Base-by-base conservation (phyloP, 2,888 invertebrate species). In the Cerastoderma edule region DNA sequence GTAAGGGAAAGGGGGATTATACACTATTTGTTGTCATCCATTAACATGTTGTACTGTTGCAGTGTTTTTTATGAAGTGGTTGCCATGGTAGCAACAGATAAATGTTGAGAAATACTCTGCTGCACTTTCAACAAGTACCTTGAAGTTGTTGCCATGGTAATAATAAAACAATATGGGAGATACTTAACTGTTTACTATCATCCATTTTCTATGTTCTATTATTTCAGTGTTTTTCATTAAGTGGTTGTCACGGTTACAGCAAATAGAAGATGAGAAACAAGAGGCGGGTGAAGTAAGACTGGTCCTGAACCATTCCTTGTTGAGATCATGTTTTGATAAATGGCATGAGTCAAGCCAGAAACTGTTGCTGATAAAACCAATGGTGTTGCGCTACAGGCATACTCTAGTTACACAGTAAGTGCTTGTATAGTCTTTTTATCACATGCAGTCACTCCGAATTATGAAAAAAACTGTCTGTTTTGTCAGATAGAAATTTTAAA, bases 171-270 rank as follows among this genome's bases (percentile, higher is more conserved):
- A n/a, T n/a, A n/a, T n/a, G n/a, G n/a, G n/a, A n/a, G n/a, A n/a
- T n/a, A n/a, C n/a, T n/a, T n/a, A n/a, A n/a, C n/a, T n/a, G n/a
- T n/a, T n/a, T n/a, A n/a, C n/a, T n/a, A n/a, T n/a, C n/a, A n/a
- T n/a, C n/a, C n/a, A n/a, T n/a, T n/a, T n/a, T n/a, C n/a, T n/a
- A n/a, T n/a, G n/a, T n/a, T n/a, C n/a, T n/a, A 27, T 19, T 19
- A 33, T 75, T 74, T 57, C 76, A 88, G 89, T 83, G n/a, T 84
- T 85, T 77, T 89, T 88, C 71, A 27, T 74, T 28, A 76, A 72
- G 27, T 89, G 89, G 88, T 56, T 74, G 33, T 68, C 73, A 8
- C 79, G 85, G 0, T 78, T 85, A 50, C 64, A 69, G 8, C 69
- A 75, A 65, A 72, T 83, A 19, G 73, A 85, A 8, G 57, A 72